Conservation (phyloP, 2,888 invertebrate genomes). For the Mesopsocus fuscifrons region DNA sequence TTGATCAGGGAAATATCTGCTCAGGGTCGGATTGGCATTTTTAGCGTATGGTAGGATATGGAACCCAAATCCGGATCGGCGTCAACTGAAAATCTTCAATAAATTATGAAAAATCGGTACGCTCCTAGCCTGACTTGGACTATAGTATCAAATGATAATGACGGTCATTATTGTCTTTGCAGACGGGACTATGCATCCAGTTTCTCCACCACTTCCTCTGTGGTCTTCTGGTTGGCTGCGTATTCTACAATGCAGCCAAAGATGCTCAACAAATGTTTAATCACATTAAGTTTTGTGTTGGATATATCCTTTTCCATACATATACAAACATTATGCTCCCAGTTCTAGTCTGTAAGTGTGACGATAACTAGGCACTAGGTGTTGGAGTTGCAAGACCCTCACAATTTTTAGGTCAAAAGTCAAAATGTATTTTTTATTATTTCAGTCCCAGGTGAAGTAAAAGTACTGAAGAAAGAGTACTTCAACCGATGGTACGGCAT, state of each 20-base stretch:
- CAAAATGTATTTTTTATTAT: conserved; percentile 15
- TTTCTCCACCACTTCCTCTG: conserved; percentile 40
- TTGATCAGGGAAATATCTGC: no score
- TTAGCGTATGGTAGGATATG: no score
- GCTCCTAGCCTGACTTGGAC: no score
- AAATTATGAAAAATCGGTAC: no score
- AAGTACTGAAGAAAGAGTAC: conserved; percentile 45
- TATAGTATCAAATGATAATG: no score
- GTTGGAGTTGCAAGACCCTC: not conserved
- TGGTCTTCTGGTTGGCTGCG: conserved; percentile 33
- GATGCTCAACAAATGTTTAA: conserved; percentile 46
- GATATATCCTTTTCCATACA: conserved; percentile 41
- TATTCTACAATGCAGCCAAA: conserved; percentile 41
- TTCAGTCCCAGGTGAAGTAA: conserved; percentile 46
- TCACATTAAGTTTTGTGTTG: conserved; percentile 46
- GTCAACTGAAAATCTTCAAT: no score
- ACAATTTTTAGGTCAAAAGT: not conserved
- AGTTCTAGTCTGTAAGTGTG: conserved; percentile 43
- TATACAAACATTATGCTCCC: conserved; percentile 52
- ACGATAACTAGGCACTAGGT: no score
- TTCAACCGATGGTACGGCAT: conserved; percentile 50
- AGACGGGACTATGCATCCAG: conserved; percentile 33
- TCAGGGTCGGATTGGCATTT: no score
- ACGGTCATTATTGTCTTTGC: no score
- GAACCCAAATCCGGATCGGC: no score